These are phyloP conservation scores for Battus philenor DNA, from an alignment of 1,140 invertebrate genomes.

Conservation along the genomic window DNA sequence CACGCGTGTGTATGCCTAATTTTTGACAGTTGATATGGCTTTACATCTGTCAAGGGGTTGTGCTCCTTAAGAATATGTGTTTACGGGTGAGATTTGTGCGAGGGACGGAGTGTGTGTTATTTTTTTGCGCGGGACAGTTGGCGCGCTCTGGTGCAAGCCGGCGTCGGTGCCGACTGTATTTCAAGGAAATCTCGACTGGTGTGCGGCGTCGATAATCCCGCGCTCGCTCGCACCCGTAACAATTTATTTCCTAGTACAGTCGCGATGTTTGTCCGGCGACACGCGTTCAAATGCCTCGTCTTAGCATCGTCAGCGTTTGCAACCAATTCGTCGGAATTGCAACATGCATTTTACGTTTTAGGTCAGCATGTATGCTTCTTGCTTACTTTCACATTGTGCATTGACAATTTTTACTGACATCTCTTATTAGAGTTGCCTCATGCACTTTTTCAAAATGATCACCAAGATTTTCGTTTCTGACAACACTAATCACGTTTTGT, in stretches of 20 bases:
- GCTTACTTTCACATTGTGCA: conserved; percentile 52
- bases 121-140: conserved; percentile 73
- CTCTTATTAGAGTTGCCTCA: conserved; percentile 45
- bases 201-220: conserved; percentile 38
- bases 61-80: conserved; percentile 44
- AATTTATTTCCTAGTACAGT: conserved; percentile 2
- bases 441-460: conserved; percentile 11
- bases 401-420: conserved; percentile 33
- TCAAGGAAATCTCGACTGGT: conserved; percentile 63
- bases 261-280: neutral
- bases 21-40: conserved; percentile 74
- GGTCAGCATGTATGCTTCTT: conserved; percentile 33
- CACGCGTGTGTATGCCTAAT: conserved; percentile 72
- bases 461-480: too few species aligned
- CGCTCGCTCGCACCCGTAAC: conserved; percentile 24
- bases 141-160: conserved; percentile 53
- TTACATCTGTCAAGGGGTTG: conserved; percentile 42
- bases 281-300: neutral
- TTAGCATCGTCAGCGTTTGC: conserved; percentile 11
- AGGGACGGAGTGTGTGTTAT: conserved; percentile 39
- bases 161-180: conserved; percentile 53
- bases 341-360: conserved; percentile 29
- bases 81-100: conserved; percentile 59
- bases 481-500: too few species aligned
- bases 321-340: conserved; percentile 18